Evolutionary conservation across 1,140 invertebrate species (phyloP).

Genomic region (Euura lappo): DNA sequence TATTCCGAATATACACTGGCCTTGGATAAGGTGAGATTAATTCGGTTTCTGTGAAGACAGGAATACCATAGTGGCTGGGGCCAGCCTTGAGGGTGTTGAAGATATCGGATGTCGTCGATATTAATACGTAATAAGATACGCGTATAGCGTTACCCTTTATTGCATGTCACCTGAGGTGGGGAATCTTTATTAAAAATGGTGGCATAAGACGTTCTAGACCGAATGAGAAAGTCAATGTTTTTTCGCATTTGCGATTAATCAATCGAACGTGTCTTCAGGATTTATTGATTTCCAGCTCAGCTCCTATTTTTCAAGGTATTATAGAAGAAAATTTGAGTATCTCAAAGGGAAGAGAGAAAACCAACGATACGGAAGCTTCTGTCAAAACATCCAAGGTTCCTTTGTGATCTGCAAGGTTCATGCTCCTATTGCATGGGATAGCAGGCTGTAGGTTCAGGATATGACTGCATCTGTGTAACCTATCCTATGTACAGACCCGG

Average conservation of each 20-base stretch:
- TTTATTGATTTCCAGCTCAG: no score
- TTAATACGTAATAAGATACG: constrained; percentile 25
- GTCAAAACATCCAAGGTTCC: background rate
- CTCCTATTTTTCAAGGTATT: no score
- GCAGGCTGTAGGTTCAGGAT: background rate
- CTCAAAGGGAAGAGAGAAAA: background rate
- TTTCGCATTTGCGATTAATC: background rate
- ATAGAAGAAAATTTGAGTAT: no score
- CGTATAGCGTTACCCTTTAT: constrained; percentile 23
- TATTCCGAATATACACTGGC: no score
- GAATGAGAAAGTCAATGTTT: background rate
- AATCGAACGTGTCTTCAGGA: no score
- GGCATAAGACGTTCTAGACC: background rate
- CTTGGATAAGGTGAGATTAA: no score
- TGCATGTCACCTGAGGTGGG: constrained; percentile 8
- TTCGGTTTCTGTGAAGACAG: no score
- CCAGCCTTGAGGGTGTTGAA: constrained; percentile 33
- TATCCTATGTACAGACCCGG: background rate
- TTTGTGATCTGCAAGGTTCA: background rate
- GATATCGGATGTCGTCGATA: constrained; percentile 22
- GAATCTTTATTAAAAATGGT: background rate
- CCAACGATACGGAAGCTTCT: constrained; percentile 4
- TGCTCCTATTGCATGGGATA: background rate
- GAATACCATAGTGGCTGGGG: no score
- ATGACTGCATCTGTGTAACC: no score